A percentile compares a stretch with the other conserved stretches of the same genome.
Conservation (phyloP, 2,113 vertebrate species). For the Bambusicola thoracicus region DNA sequence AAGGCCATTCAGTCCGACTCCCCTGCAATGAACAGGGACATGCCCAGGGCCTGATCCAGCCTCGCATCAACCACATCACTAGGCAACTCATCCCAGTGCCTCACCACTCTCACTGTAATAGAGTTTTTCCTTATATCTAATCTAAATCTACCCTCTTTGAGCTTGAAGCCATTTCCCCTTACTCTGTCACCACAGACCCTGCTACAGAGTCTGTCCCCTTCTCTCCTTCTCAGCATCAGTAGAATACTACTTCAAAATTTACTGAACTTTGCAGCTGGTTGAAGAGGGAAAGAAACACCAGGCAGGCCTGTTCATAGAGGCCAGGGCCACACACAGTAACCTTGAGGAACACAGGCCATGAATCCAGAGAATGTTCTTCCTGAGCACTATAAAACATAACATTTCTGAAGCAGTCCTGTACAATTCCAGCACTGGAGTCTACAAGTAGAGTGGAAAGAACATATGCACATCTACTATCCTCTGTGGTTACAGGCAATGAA, state of each 20-base stretch:
- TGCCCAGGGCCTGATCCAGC: too few species aligned
- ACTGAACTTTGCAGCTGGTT: not conserved
- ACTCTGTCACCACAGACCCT: too few species aligned
- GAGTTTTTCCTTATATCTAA: too few species aligned
- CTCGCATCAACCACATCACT: too few species aligned
- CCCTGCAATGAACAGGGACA: too few species aligned
- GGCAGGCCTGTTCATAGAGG: not conserved
- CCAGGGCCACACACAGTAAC: not conserved
- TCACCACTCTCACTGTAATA: too few species aligned
- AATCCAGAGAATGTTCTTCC: not conserved
- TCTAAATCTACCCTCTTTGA: too few species aligned
- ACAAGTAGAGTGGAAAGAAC: not conserved
- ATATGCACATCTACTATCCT: rapidly evolving
- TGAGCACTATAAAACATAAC: rapidly evolving
- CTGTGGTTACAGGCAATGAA: not conserved
- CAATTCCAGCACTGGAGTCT: not conserved
- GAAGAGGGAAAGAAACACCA: not conserved
- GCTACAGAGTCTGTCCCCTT: too few species aligned
- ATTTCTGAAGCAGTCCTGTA: not conserved
- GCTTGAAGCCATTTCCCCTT: too few species aligned
- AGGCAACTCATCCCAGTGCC: too few species aligned
- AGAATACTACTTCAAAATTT: rapidly evolving
- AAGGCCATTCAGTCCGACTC: too few species aligned
- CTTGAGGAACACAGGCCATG: not conserved
- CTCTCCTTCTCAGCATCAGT: not conserved